Base-by-base conservation (phyloP, 1,140 invertebrate genomes). In the Drosophila tropicalis region DNA sequence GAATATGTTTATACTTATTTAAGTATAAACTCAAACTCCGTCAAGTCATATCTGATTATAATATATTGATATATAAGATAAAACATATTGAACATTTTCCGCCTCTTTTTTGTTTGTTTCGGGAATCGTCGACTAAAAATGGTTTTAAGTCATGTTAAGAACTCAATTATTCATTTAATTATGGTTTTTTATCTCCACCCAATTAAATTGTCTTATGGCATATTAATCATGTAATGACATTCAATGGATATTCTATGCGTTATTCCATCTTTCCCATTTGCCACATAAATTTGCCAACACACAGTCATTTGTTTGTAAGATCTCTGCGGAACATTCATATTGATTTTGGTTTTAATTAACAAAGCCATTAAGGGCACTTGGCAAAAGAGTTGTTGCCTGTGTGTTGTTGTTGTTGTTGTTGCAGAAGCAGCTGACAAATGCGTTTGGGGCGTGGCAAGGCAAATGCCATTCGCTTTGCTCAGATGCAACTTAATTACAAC, bases 321-420 rank as follows among this genome's bases (percentile, higher is more conserved):
- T 39, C 51, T 57, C 10, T 19, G 55, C 32, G 7, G 41, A 4
- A 67, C 58, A 76, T 72, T 76, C 55, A 61, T 83, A 87, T 86
- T 86, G 82, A 79, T 86, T 83, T 87, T 76, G 72, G 74, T 86
- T 87, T 87, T 87, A 87, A 87, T 87, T 87, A 87, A 87, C 69
- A 80, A 89, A 87, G 69, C 84, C 84, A 87, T 87, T 87, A 80
- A 78, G 83, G 76, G 84, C 76, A 73, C 68, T 79, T 64, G 65
- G 58, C 56, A 40, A 76, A 13, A 39, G 36, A 13, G 10, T 10
- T 10, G 34, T 47, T 25, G 44, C 61, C 34, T 69, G 29, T n/a
- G n/a, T n/a, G 44, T 29, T 4, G 34, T n/a, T 25, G 57, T 63
- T 55, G 67, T 39, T 56, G 70, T 54, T 56, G 83, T 15, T 5